Percentiles rank a stretch among this genome's conserved stretches.
These are phyloP conservation scores for Ameiurus melas DNA, from an alignment of 2,113 vertebrate species.

Conservation along the genomic window DNA sequence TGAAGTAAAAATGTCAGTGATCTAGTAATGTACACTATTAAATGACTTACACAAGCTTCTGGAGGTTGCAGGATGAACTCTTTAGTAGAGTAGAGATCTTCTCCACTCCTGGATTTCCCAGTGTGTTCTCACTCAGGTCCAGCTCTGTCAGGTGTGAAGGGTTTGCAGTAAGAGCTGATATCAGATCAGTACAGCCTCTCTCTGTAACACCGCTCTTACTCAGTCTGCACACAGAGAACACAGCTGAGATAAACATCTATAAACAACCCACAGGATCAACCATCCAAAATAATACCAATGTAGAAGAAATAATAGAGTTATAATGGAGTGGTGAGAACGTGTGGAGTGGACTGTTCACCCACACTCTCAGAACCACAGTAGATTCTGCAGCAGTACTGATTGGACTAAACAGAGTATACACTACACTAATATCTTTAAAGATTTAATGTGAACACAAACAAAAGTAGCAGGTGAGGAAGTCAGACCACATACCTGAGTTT, in stretches of 20 bases:
- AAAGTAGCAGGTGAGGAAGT: too few species aligned
- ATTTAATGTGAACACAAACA: too few species aligned
- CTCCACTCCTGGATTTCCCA: neutral
- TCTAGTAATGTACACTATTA: neutral
- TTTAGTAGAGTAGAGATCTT: neutral
- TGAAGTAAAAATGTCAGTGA: too few species aligned
- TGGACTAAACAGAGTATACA: neutral
- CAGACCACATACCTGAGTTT: too few species aligned
- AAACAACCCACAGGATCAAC: neutral
- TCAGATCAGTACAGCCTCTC: too few species aligned
- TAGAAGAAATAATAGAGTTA: neutral
- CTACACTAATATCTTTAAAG: too few species aligned
- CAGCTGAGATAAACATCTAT: too few species aligned
- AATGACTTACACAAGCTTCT: neutral
- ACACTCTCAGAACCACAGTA: neutral
- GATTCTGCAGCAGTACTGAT: conserved; percentile 1
- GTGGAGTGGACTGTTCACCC: neutral
- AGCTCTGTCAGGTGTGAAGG: too few species aligned
- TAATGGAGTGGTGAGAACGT: neutral
- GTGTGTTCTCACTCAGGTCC: too few species aligned
- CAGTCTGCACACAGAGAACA: too few species aligned
- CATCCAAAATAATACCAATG: neutral
- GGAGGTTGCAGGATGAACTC: neutral
- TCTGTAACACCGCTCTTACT: too few species aligned
- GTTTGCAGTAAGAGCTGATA: too few species aligned